Percentiles rank a stretch among this genome's conserved stretches.
phyloP scores from a whole-genome alignment of 2,797 vertebrate genomes.

The Notamacropus eugenii region DNA sequence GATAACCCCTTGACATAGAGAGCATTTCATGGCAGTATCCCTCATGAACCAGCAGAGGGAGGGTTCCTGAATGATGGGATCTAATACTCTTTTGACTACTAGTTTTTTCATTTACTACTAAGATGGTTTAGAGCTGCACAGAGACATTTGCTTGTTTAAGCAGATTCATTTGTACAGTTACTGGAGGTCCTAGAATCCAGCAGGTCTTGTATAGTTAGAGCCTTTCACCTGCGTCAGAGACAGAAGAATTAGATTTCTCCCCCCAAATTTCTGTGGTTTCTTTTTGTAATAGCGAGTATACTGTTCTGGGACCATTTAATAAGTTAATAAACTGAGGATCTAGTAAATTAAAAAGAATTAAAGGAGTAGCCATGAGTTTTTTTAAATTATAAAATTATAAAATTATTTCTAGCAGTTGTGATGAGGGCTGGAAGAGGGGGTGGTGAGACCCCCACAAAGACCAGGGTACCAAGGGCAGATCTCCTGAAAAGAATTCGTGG shows the following conservation, averaged over 20 bases:
- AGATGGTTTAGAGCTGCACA: background rate
- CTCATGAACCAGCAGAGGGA: background rate
- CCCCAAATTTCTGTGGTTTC: background rate
- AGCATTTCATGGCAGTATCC: background rate
- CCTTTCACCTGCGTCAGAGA: background rate
- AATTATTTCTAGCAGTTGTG: too few species aligned
- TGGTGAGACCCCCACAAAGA: too few species aligned
- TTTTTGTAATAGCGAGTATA: background rate
- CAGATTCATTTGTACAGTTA: background rate
- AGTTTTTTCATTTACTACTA: background rate
- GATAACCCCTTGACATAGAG: background rate
- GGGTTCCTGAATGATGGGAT: background rate
- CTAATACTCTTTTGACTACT: background rate
- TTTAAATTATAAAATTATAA: too few species aligned
- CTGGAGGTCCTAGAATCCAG: background rate
- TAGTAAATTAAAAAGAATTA: background rate
- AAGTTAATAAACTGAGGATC: background rate
- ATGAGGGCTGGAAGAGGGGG: too few species aligned
- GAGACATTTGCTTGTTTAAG: background rate
- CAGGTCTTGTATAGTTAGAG: background rate
- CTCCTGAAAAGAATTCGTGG: too few species aligned
- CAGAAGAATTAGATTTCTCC: background rate
- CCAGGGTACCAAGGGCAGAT: too few species aligned
- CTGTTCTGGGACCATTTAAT: background rate
- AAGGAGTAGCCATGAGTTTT: background rate